phyloP scores from a whole-genome alignment of 2,888 invertebrate species.

The Labia minor region DNA sequence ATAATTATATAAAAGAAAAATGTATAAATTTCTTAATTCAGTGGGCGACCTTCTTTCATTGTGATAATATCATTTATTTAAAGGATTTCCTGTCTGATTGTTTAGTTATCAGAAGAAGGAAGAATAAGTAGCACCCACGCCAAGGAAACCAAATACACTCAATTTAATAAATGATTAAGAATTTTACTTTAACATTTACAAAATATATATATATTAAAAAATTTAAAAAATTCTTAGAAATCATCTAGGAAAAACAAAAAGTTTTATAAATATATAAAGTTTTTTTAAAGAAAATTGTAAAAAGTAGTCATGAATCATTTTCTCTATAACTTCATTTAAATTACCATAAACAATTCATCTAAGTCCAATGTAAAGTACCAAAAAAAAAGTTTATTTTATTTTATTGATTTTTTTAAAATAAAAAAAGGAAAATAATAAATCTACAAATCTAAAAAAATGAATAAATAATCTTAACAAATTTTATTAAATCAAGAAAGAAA shows the following conservation, averaged over 20 bases:
- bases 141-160: background rate
- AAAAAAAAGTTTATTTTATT: too few relatives aligned
- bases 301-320: too few relatives aligned
- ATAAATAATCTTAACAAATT: too few relatives aligned
- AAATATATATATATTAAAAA: background rate
- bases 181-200: background rate
- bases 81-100: background rate
- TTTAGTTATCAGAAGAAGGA: background rate
- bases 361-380: too few relatives aligned
- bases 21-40: background rate
- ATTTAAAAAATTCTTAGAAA: background rate
- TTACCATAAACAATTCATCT: too few relatives aligned
- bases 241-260: background rate
- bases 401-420: too few relatives aligned
- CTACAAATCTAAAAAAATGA: too few relatives aligned
- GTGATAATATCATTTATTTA: background rate
- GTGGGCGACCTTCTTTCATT: background rate
- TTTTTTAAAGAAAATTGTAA: too few relatives aligned
- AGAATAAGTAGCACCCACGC: background rate
- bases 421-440: too few relatives aligned
- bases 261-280: too few relatives aligned
- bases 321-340: too few relatives aligned
- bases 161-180: background rate
- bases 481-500: too few relatives aligned
- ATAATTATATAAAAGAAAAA: conserved; percentile 19